A percentile compares a stretch with the other conserved stretches of the same genome.
Conservation (phyloP, 30 jellyfish, hydroid and myxozoan genomes). For the Mastigias papua region DNA sequence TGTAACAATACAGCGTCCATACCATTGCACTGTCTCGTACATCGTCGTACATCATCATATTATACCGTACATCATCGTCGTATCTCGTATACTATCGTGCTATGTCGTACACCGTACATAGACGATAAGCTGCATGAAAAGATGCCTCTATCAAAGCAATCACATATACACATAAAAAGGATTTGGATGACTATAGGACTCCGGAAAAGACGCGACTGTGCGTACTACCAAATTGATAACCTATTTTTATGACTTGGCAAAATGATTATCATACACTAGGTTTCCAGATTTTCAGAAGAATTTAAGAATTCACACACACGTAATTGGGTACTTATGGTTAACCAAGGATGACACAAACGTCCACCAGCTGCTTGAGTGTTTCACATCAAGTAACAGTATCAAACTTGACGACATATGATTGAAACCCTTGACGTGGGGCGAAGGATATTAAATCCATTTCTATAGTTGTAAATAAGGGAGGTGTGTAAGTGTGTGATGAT, state of each 20-base stretch:
- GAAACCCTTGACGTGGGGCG: not conserved
- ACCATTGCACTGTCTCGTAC: too few relatives aligned
- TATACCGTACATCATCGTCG: too few relatives aligned
- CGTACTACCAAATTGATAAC: not conserved
- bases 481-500: not conserved
- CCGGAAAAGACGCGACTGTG: too few relatives aligned
- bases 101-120: too few relatives aligned
- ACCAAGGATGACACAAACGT: constrained; percentile 2
- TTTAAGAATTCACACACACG: constrained; percentile 15
- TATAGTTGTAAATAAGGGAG: not conserved
- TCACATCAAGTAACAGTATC: constrained; percentile 50
- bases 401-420: constrained; percentile 1
- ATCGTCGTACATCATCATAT: too few relatives aligned
- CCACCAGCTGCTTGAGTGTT: constrained; percentile 15
- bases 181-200: too few relatives aligned
- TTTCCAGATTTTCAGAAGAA: constrained; percentile 19
- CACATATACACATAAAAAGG: too few relatives aligned
- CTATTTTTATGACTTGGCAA: not conserved
- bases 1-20: too few relatives aligned
- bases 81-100: too few relatives aligned
- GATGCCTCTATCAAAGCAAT: too few relatives aligned
- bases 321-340: constrained; percentile 20
- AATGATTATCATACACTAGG: not conserved
- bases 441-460: not conserved
- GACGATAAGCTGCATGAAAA: too few relatives aligned